Base-by-base conservation (phyloP, 2,113 vertebrate genomes). In the Cervus canadensis region DNA sequence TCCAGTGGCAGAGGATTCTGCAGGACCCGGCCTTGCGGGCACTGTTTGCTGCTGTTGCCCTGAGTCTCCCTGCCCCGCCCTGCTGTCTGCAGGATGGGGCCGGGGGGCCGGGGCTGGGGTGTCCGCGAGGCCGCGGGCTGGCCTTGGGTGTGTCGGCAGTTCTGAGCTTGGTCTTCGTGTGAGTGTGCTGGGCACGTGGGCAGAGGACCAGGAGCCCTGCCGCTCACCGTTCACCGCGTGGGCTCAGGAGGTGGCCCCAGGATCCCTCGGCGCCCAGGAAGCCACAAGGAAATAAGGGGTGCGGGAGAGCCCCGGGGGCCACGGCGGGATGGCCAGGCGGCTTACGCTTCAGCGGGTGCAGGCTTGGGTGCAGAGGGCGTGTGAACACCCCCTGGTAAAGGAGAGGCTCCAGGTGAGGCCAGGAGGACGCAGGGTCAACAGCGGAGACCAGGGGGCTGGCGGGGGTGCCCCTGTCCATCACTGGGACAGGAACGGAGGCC, bases 71-170 rank as follows among this genome's bases (percentile, higher is more conserved):
- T 62, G 60, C 26, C 36, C 21, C 0, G 2, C 3, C 15, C 9
- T 5, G 48, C 0, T 2, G 13, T 79, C 21, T 1, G 89, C 43
- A 40, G 94, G 45, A 10, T 36, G 4, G 10, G 86, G 91, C 78
- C 56, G 50, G 67, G 74, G 96, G 0, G 57, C 40, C 26, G 0
- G 57, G 87, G 92, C 81, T 7, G 84, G 81, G 85, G 91, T 40
- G 95, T 89, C 7, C 0, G 19, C 0, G 28, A 33, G 82, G 15
- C 3, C 0, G n/a, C 0, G 1, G 48, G 45, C 71, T 6, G 3
- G 81, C 60, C 59, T 64, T 3, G 36, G 83, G 78, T 26, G 43
- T 0, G n/a, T 23, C 0, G 43, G 87, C 33, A 48, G 74, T 60
- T 43, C 87, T 48, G 79, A n/a, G 67, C 6, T 12, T 0, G 13